Evolutionary conservation across 2,113 vertebrate genomes (phyloP), one percentile per base, ranked within the genome.

Genomic region (Dipodomys stephensi): DNA sequence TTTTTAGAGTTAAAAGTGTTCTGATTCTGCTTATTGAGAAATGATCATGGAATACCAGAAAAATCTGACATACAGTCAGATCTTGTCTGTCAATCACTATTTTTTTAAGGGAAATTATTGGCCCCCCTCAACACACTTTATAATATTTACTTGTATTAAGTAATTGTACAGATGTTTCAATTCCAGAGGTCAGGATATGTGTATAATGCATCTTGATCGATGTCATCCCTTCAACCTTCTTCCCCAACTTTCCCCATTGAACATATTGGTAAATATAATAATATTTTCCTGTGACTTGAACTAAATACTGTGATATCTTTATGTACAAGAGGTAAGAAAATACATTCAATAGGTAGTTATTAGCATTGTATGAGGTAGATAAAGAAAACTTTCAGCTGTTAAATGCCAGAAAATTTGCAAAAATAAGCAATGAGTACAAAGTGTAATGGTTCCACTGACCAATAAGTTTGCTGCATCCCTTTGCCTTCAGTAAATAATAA

Each of bases 391-490:
- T 35, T 25, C 30, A 68, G 8, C 28, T 64, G 13, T 12, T 72
- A 85, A 67, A 83, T 87, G 83, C 35, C 22, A 90, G 19, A 74
- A 80, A 81, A 94, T 88, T 77, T 77, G 20, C 27, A 71, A 73
- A 92, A 67, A 74, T 79, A 30, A 65, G 23, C 28, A 92, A 81
- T 77, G 53, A 73, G 23, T 23, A 68, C 8, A 64, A 25, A 65
- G 5, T 44, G 0, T 72, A 93, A 30, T 76, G 15, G 68, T 65
- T 81, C 6, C 1, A 76, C 39, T 60, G 28, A 60, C 18, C 82
- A 79, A 76, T 92, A 88, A 78, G 2, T 86, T 39, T 86, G 39
- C 27, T 85, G 53, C 32, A 30, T 57, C 8, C 35, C 2, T 53
- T 85, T 88, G n/a, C 27, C 28, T 30, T 95, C 71, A 3, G 22